These are phyloP conservation scores for Onthophagus taurus DNA, from an alignment of 1,140 invertebrate genomes.

Conservation along the genomic window DNA sequence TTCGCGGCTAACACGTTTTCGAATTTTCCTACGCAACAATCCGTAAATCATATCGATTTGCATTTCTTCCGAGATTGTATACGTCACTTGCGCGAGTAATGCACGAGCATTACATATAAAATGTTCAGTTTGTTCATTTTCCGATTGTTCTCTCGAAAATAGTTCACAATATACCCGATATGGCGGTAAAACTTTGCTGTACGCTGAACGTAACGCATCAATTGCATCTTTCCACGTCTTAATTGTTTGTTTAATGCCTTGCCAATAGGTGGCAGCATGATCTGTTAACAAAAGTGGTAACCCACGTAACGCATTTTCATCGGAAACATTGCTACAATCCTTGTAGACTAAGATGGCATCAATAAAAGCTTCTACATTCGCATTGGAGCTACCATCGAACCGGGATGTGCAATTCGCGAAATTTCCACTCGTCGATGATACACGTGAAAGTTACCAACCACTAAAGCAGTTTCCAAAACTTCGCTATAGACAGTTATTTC, in stretches of 20 bases:
- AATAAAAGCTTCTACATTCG: not conserved
- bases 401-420: not conserved
- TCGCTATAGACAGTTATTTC: too few relatives aligned
- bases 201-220: not conserved
- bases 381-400: not conserved
- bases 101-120: not conserved
- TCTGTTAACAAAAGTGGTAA: not conserved
- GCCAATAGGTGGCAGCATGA: not conserved
- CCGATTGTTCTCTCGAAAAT: not conserved
- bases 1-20: not conserved
- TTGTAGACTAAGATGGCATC: not conserved
- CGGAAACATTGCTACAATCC: not conserved
- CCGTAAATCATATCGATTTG: too few relatives aligned
- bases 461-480: too few relatives aligned
- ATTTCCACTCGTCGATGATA: too few relatives aligned
- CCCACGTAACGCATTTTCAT: not conserved
- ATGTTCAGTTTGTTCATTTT: not conserved
- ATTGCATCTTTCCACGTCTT: slow-evolving; percentile 5
- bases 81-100: not conserved
- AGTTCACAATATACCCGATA: not conserved
- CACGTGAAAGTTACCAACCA: too few relatives aligned
- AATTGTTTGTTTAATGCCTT: slow-evolving; percentile 3
- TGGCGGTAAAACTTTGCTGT: not conserved
- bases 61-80: not conserved
- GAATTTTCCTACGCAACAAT: not conserved